phyloP scores from a whole-genome alignment of 2,888 invertebrate genomes.

The Caradrina clavipalpis region DNA sequence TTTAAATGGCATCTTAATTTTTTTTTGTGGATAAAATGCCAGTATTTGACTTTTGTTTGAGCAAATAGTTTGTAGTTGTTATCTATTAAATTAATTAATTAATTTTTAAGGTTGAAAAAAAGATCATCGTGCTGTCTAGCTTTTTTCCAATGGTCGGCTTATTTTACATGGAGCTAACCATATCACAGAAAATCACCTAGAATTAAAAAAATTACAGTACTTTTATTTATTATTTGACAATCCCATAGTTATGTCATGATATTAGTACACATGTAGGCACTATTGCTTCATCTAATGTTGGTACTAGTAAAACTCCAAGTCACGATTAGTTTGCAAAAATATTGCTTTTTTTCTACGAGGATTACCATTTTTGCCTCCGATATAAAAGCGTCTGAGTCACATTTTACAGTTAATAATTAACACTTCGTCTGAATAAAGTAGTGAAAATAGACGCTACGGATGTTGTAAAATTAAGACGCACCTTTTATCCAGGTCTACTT shows the following conservation, averaged over 20 bases:
- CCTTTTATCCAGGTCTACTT: too few relatives aligned
- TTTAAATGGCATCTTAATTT: conserved; percentile 6
- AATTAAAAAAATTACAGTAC: neutral
- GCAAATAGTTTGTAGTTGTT: too few relatives aligned
- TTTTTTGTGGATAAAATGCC: neutral
- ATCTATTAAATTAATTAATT: too few relatives aligned
- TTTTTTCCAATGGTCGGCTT: too few relatives aligned
- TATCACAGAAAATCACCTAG: neutral
- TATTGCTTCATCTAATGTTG: conserved; percentile 25
- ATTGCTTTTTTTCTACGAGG: neutral
- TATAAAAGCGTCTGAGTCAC: conserved; percentile 10
- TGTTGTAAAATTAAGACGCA: neutral
- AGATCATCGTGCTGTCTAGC: too few relatives aligned
- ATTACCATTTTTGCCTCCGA: neutral
- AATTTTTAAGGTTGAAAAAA: too few relatives aligned
- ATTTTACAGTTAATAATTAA: conserved; percentile 15
- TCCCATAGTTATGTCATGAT: conserved; percentile 6
- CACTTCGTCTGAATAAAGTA: neutral
- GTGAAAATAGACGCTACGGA: neutral
- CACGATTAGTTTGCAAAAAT: conserved; percentile 13
- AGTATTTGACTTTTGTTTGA: too few relatives aligned
- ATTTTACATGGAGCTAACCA: too few relatives aligned
- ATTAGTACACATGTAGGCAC: neutral
- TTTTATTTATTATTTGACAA: neutral
- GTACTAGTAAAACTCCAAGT: conserved; percentile 3